Base-by-base conservation (phyloP, 2,888 invertebrate species). In the Rhodophaea formosa region DNA sequence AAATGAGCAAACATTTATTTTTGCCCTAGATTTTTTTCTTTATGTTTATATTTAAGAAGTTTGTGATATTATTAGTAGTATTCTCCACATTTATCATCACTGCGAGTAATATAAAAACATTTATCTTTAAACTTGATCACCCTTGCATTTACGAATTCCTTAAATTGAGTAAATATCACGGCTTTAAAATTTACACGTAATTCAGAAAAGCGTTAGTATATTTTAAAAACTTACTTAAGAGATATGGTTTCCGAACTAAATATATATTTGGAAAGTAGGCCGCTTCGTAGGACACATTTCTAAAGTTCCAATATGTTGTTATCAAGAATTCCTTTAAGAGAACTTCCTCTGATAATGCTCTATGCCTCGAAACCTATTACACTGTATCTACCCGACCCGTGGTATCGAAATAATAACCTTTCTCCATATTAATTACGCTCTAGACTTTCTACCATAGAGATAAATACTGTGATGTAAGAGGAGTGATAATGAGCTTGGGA, bases 371-470 rank as follows among this genome's bases (percentile, higher is more conserved):
- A 80, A 82, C 69, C 43, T 43, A 42, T 46, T 46, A 55, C 46
- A 46, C 39, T 68, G 72, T 77, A 71, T 72, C 65, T 64, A 76
- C 70, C 72, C 70, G 74, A 68, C 68, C 65, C 71, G 62, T 67
- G 64, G 75, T 82, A 81, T 84, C 82, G 68, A 76, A 84, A 80
- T 88, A 88, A 88, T 86, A 86, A 84, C 84, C 85, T 84, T 78
- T 83, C 83, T 86, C 78, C 71, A 83, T 88, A 84, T 88, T 88
- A 88, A 90, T 90, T 84, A 82, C 81, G 77, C 82, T 80, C 85
- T 83, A 84, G 80, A 84, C 84, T 84, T 83, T 84, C 81, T 82
- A 82, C 74, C 72, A 73, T 64, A 65, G 74, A 85, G 82, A 84
- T 85, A 85, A 83, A 84, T 84, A 77, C 76, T 69, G 64, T 64